Evolutionary conservation across 2,888 invertebrate genomes (phyloP), one percentile per base, ranked within the genome.

Genomic region (Thereva nobilitata): DNA sequence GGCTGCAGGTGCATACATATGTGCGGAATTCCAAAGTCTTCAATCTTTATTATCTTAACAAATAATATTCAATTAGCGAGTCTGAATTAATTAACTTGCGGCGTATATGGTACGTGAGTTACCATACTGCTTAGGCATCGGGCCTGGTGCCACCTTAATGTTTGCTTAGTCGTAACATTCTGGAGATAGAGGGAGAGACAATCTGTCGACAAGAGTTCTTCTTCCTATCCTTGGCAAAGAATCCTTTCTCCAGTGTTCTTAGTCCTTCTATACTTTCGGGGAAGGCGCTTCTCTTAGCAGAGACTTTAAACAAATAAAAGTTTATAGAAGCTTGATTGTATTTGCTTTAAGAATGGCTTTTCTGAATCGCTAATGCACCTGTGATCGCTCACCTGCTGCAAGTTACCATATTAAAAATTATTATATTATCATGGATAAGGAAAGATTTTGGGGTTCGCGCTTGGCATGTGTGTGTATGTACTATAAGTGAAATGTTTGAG

Each of bases 51-150:
- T 73, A 73, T 73, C 73, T 72, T 76, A 78, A 75, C 77, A 79
- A 79, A 79, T 78, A 79, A 79, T 78, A 77, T 78, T 78, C 79
- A 79, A 79, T 79, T 79, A 79, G 77, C 76, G 74, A 76, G 77
- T 79, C 78, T 79, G 77, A 79, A 79, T 79, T 78, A 78, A 78
- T 77, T 78, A 79, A 77, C 75, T 75, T 73, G 71, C 66, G 66
- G 70, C 55, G 45, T 65, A 56, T 55, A 49, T 64, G 64, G 52
- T 44, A 44, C 53, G 40, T 42, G 10, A 42, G 55, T 41, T 41
- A 10, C 55, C 23, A 41, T 56, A 42, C 41, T 8, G 9, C 8
- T 42, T 8, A 37, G 47, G 40, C 9, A 35, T 53, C 37, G 38
- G 44, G n/a, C 23, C 38, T n/a, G 38, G 34, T n/a, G n/a, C 23